phyloP scores from a whole-genome alignment of 2,888 invertebrate species.

The Adineta ricciae region DNA sequence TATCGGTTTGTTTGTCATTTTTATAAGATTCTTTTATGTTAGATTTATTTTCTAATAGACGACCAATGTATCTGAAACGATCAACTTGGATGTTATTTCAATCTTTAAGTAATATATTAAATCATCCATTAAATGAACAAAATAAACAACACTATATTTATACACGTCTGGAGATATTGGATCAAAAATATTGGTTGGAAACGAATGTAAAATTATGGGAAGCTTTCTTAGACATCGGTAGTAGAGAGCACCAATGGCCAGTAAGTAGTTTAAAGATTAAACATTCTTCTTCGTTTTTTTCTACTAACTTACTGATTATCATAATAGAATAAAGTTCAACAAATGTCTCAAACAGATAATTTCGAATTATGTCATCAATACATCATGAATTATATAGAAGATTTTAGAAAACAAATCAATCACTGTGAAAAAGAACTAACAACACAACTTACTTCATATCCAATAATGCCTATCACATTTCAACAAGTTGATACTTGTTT shows the following conservation, averaged over 20 bases:
- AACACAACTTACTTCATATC: background rate
- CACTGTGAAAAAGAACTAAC: background rate
- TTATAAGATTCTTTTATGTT: too few relatives aligned
- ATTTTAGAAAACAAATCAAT: background rate
- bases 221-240: too few relatives aligned
- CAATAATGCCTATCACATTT: background rate
- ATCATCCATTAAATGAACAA: background rate
- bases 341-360: background rate
- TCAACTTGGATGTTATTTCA: background rate
- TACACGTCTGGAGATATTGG: background rate
- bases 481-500: background rate
- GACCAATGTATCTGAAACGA: background rate
- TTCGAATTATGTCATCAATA: background rate
- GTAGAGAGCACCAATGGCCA: too few relatives aligned
- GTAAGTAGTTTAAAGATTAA: background rate
- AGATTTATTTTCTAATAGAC: background rate
- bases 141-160: background rate
- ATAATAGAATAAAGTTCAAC: background rate
- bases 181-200: background rate
- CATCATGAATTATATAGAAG: background rate
- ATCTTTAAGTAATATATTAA: background rate
- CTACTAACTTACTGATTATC: background rate
- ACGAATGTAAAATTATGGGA: background rate
- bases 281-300: background rate
- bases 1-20: too few relatives aligned